A percentile compares a stretch with the other conserved stretches of the same genome.
phyloP scores from a whole-genome alignment of 2,888 invertebrate species.

The Aplocera efformata region DNA sequence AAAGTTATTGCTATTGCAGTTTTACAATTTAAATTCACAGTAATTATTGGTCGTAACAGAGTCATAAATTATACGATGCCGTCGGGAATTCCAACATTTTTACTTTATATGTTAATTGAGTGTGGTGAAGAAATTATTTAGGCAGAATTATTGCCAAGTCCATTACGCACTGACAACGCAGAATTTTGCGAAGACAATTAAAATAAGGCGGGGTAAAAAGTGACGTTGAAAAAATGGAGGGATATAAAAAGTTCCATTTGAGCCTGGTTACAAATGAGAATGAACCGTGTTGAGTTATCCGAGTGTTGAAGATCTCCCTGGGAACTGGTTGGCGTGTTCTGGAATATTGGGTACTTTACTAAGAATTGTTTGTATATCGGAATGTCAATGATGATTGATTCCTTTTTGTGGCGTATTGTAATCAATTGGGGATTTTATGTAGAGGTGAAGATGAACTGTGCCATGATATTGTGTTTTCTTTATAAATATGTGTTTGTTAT shows the following conservation, averaged over 20 bases:
- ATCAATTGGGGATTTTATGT: constrained; percentile 13
- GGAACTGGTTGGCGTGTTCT: constrained; percentile 37
- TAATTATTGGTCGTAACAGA: constrained; percentile 27
- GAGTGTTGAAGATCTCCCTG: constrained; percentile 46
- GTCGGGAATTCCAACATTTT: constrained; percentile 24
- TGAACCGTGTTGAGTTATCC: constrained; percentile 48
- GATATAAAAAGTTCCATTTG: constrained; percentile 69
- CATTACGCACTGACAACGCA: constrained; percentile 27
- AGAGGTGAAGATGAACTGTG: constrained; percentile 1
- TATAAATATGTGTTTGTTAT: constrained; percentile 6
- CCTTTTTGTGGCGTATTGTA: constrained; percentile 15
- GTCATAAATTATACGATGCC: constrained; percentile 27
- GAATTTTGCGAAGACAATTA: constrained; percentile 56
- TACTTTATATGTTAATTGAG: constrained; percentile 32
- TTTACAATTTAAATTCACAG: constrained; percentile 28
- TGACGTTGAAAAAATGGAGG: constrained; percentile 64
- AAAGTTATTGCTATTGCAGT: constrained; percentile 24
- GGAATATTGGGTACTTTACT: constrained; percentile 25
- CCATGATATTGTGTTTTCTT: constrained; percentile 10
- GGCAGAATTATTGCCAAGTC: constrained; percentile 23
- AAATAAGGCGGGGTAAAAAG: constrained; percentile 59
- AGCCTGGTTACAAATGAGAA: constrained; percentile 68
- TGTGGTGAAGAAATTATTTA: constrained; percentile 25
- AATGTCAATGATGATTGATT: constrained; percentile 22
- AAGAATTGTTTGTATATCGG: constrained; percentile 18